These are phyloP conservation scores for Corythornis cristatus DNA, from an alignment of 2,113 vertebrate genomes.

Conservation along the genomic window DNA sequence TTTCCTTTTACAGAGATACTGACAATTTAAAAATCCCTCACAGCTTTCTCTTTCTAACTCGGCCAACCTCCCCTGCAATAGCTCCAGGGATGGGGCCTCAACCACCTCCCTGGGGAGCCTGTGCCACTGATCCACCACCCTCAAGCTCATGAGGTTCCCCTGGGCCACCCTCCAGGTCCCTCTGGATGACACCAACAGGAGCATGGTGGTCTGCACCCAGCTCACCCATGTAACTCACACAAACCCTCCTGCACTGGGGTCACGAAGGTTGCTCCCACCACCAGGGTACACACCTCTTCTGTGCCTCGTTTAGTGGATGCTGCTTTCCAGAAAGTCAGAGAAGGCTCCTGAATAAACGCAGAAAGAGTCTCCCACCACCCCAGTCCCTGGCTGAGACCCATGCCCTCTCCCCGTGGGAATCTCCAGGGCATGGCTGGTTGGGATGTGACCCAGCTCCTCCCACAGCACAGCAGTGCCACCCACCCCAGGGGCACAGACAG, in stretches of 20 bases:
- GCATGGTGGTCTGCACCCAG: no score
- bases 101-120: no score
- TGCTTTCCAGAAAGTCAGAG: neutral
- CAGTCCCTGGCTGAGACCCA: neutral
- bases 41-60: neutral
- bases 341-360: fast-evolving
- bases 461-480: fast-evolving
- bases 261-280: fast-evolving
- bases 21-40: neutral
- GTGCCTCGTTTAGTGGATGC: neutral
- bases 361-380: neutral
- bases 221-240: neutral
- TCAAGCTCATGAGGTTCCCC: no score
- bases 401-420: fast-evolving
- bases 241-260: fast-evolving
- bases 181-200: no score
- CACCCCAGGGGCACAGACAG: fast-evolving
- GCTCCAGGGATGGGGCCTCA: no score
- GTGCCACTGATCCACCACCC: no score
- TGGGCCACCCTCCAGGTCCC: no score
- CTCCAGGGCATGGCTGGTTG: neutral
- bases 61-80: no score
- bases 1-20: neutral
- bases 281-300: fast-evolving
- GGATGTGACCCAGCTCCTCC: fast-evolving